Percentiles rank a stretch among this genome's conserved stretches.
These are phyloP conservation scores for Parotocinclus haroldoi DNA, from an alignment of 2,797 vertebrate species.

Conservation along the genomic window DNA sequence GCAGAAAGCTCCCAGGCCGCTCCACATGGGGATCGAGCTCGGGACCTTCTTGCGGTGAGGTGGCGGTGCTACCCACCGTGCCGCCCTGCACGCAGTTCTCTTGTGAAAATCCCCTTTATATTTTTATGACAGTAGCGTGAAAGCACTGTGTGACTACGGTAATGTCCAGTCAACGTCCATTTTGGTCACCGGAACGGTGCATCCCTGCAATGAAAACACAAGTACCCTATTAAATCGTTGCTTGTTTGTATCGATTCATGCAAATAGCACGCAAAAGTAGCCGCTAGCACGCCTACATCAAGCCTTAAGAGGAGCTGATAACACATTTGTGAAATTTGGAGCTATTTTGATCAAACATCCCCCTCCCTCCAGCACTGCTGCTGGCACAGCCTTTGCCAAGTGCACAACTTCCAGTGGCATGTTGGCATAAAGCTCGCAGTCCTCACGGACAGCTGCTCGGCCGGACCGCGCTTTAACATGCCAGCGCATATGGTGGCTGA, in stretches of 20 bases:
- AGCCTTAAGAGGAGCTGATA: constrained; percentile 26
- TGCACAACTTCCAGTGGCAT: constrained; percentile 79
- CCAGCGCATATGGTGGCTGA: constrained; percentile 79
- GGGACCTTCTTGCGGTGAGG: too few species aligned
- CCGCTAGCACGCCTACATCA: constrained; percentile 7
- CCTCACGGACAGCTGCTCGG: constrained; percentile 88
- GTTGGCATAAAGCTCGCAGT: constrained; percentile 76
- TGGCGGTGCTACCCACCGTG: too few species aligned
- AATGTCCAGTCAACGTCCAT: too few species aligned
- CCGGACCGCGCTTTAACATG: constrained; percentile 84
- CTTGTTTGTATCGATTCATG: background rate
- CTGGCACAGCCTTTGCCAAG: constrained; percentile 78
- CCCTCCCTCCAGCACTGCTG: constrained; percentile 60
- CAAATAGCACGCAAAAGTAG: background rate
- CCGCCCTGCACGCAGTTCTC: too few species aligned
- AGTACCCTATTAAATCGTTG: too few species aligned
- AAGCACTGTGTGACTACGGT: too few species aligned
- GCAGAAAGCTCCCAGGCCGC: too few species aligned
- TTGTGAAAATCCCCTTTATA: too few species aligned
- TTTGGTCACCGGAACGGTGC: too few species aligned
- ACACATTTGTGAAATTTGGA: constrained; percentile 45
- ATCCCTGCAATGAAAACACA: too few species aligned
- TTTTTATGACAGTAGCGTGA: too few species aligned
- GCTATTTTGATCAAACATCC: constrained; percentile 82
- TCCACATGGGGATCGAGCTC: too few species aligned